Base-by-base conservation (phyloP, 2,797 vertebrate genomes). In the Tragelaphus oryx region DNA sequence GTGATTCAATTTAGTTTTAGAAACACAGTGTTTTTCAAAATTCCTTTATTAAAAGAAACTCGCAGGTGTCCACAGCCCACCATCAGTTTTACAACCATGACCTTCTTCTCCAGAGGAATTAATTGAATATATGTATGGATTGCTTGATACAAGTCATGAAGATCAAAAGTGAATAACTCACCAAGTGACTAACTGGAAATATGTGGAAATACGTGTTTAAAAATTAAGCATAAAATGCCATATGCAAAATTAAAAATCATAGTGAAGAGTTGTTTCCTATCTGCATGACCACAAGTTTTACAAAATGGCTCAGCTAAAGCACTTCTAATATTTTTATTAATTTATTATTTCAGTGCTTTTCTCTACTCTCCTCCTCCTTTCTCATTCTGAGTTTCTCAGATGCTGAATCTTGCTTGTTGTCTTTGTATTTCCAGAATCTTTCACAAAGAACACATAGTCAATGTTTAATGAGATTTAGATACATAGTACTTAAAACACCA, bases 161-260 rank as follows among this genome's bases (percentile, higher is more conserved):
- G 80, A 60, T 76, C 18, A 87, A 65, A 95, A 74, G 28, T 87
- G 60, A 76, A 17, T 84, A 33, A 76, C 7, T 83, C 22, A 60
- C 44, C 33, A n/a, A 85, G 8, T 93, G 52, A 89, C 24, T 46
- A 80, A 75, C 14, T 65, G 44, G 20, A 87, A 91, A 16, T 79
- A 59, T 46, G 52, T 68, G 20, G 24, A 22, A 91, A 80, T 62
- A 68, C 24, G 74, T 4, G 33, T 83, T 50, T 87, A 33, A 84
- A 93, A 94, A 65, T 87, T 84, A 95, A 87, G 71, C 84, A 12
- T 95, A 54, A 94, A 81, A 90, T 93, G n/a, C 13, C n/a, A 41
- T 85, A 22, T 14, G 48, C 17, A 59, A 54, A 20, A 13, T 80
- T 71, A 41, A 91, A 89, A 93, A 78, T 89, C 17, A 44, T 59